Base-by-base conservation (phyloP, 1,140 invertebrate genomes). In the Euwallacea similis region DNA sequence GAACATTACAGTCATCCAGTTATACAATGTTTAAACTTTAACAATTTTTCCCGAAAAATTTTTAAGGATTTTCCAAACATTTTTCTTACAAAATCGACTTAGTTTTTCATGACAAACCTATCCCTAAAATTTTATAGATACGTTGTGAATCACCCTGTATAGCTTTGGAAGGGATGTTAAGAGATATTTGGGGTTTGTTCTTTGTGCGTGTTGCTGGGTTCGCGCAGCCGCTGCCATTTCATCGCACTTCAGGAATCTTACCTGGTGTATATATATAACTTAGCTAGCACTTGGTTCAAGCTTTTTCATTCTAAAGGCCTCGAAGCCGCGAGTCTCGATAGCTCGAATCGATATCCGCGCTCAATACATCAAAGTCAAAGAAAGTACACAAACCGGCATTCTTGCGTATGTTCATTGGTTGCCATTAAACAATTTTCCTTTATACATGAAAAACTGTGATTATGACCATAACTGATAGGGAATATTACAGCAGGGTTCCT, bases 371-470 rank as follows among this genome's bases (percentile, higher is more conserved):
- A 68, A 68, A 68, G 53, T 55, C 53, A 66, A 66, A 56, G 65
- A 68, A 70, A 53, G 61, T 70, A 70, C 42, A 70, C 60, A 70
- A 70, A 70, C 61, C 50, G 54, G 60, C 68, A 43, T 62, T 69
- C 21, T 33, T 4, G 21, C 4, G 21, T 33, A 33, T 33, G 21
- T 33, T 33, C 21, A 33, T 33, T 33, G 21, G 21, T 33, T 33
- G 21, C 21, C 21, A 33, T 33, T 63, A 63, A 33, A 11, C 41
- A 70, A 60, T 70, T 44, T 63, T 56, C 55, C 55, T 66, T 67
- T 62, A 41, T 62, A 62, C 63, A 58, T 63, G 66, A 70, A 63
- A 62, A 53, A 21, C 59, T 54, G 68, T 70, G 68, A 70, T 70
- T 70, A 70, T 70, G 68, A 70, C 47, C 68, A 63, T 55, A 63